Evolutionary conservation across 2,113 vertebrate species (phyloP).

Genomic region (Phylloscopus trochilus): DNA sequence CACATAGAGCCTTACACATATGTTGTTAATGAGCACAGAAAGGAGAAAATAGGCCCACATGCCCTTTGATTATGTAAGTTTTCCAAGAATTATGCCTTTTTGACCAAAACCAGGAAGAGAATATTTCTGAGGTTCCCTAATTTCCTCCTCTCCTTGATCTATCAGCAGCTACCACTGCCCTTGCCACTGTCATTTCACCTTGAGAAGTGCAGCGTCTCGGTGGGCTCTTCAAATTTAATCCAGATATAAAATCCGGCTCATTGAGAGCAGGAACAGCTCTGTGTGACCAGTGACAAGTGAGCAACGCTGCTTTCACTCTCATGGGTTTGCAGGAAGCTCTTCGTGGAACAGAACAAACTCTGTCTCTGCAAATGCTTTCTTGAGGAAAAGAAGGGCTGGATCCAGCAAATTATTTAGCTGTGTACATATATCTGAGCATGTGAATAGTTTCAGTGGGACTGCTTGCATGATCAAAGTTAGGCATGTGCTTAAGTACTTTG

Average conservation of each 20-base stretch:
- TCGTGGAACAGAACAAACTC: background rate
- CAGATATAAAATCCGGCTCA: background rate
- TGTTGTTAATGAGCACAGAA: background rate
- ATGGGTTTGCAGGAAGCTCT: background rate
- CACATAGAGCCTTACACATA: background rate
- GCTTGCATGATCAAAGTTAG: conserved; percentile 1
- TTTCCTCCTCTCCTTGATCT: background rate
- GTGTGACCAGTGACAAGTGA: background rate
- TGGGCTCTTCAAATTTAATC: background rate
- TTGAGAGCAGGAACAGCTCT: background rate
- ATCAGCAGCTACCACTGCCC: background rate
- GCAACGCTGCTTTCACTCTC: background rate
- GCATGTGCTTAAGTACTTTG: background rate
- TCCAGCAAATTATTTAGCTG: background rate
- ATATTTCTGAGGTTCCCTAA: background rate
- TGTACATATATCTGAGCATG: background rate
- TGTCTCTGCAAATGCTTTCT: background rate
- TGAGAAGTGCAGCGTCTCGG: background rate
- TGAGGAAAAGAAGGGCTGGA: background rate
- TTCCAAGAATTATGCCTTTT: background rate
- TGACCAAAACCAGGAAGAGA: background rate
- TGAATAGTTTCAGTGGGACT: background rate
- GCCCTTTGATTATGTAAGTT: background rate
- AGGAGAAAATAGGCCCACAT: background rate
- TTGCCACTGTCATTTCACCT: conserved; percentile 6